These are phyloP conservation scores for Drosophila nr. fundita DNA, from an alignment of 2,888 invertebrate species.

Conservation along the genomic window DNA sequence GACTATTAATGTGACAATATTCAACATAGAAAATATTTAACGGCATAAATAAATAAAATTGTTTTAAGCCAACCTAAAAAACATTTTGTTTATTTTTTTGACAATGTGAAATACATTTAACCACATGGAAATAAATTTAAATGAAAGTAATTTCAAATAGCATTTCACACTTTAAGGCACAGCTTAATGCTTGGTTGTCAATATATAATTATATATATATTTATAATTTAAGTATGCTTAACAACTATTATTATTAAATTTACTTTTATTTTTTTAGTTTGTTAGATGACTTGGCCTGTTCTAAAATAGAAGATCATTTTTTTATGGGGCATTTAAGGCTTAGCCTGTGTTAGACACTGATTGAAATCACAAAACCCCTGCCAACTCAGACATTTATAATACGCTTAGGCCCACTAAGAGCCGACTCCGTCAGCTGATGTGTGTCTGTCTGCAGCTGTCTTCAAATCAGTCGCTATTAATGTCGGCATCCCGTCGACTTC, in stretches of 20 bases:
- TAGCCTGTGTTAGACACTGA: constrained; percentile 22
- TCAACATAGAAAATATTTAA: neutral
- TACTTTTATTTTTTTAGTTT: constrained; percentile 1
- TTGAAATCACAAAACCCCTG: constrained; percentile 7
- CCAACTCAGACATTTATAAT: constrained; percentile 27
- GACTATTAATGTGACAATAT: neutral
- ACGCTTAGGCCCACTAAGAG: constrained; percentile 5
- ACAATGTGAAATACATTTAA: neutral
- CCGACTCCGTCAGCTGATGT: constrained; percentile 8
- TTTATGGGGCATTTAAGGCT: constrained; percentile 4
- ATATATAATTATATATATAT: no score
- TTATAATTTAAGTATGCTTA: neutral
- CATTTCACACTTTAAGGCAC: constrained; percentile 20
- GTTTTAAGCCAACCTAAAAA: neutral
- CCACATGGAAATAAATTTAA: neutral
- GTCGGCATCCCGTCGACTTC: constrained; percentile 66
- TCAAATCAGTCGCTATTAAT: constrained; percentile 59
- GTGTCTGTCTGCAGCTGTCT: constrained; percentile 25
- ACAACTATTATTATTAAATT: constrained; percentile 1
- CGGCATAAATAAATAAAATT: neutral
- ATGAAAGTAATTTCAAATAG: neutral
- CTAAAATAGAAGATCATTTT: constrained; percentile 10
- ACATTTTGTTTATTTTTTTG: neutral
- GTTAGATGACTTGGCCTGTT: neutral
- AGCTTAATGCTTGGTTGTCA: neutral